Conservation (phyloP, 1,140 invertebrate species). For the Venturia canescens region DNA sequence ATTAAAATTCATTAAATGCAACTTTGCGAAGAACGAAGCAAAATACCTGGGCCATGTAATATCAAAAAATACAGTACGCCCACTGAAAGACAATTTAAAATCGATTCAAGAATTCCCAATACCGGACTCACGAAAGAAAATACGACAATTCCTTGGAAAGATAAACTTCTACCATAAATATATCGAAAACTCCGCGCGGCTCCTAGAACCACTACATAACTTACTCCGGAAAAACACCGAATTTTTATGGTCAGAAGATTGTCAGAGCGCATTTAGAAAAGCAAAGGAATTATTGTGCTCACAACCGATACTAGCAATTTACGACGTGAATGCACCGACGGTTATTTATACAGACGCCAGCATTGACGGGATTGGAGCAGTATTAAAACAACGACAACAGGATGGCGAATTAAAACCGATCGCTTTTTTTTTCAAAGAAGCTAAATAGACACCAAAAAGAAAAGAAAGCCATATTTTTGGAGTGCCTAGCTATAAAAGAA, state of each 20-base stretch:
- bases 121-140: slow-evolving; percentile 47
- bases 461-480: slow-evolving; percentile 35
- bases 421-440: slow-evolving; percentile 27
- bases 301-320: slow-evolving; percentile 38
- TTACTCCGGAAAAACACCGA: slow-evolving; percentile 47
- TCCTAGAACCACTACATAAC: slow-evolving; percentile 31
- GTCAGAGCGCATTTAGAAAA: slow-evolving; percentile 20
- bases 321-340: slow-evolving; percentile 17
- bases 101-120: slow-evolving; percentile 48
- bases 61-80: slow-evolving; percentile 39
- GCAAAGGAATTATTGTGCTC: slow-evolving; percentile 42
- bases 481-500: too few relatives aligned
- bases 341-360: too few relatives aligned
- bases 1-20: slow-evolving; percentile 48
- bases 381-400: too few relatives aligned
- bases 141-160: slow-evolving; percentile 50
- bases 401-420: too few relatives aligned
- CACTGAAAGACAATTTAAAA: slow-evolving; percentile 46
- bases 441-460: slow-evolving; percentile 20
- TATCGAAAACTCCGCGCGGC: slow-evolving; percentile 19
- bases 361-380: too few relatives aligned
- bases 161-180: slow-evolving; percentile 49
- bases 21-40: slow-evolving; percentile 40
- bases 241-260: slow-evolving; percentile 49
- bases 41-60: slow-evolving; percentile 48